Percentiles rank a stretch among this genome's conserved stretches.
phyloP scores from a whole-genome alignment of 2,113 vertebrate species.

The Xiphophorus couchianus region DNA sequence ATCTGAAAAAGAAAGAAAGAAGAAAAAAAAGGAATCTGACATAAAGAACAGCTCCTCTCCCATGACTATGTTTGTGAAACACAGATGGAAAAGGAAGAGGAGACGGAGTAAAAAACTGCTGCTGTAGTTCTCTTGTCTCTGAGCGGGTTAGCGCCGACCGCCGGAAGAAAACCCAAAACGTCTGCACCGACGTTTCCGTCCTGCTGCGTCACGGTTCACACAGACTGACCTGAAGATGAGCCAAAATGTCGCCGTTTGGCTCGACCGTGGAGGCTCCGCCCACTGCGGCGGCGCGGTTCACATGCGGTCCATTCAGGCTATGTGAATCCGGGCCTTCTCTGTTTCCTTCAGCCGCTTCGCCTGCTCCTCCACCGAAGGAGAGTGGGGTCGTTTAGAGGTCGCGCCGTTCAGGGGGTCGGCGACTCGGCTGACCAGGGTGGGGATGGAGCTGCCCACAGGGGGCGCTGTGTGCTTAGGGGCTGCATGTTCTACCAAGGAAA shows the following conservation, averaged over 20 bases:
- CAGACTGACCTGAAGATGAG: constrained; percentile 19
- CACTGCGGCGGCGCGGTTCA: constrained; percentile 22
- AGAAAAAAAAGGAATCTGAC: constrained; percentile 31
- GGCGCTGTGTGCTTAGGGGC: constrained; percentile 54
- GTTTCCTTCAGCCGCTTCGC: constrained; percentile 84
- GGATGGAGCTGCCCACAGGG: constrained; percentile 73
- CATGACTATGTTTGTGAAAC: constrained; percentile 28
- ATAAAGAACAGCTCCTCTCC: constrained; percentile 30
- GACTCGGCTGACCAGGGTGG: constrained; percentile 78
- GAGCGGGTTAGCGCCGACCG: constrained; percentile 40
- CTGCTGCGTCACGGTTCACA: constrained; percentile 40
- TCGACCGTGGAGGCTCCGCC: constrained; percentile 25
- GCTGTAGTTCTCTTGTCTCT: constrained; percentile 44
- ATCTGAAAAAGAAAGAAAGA: constrained; percentile 21
- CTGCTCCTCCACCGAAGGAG: constrained; percentile 74
- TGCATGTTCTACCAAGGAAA: constrained; percentile 45
- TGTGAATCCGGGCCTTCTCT: constrained; percentile 75
- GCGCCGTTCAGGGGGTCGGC: constrained; percentile 72
- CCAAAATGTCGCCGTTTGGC: constrained; percentile 27
- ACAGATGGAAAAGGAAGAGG: constrained; percentile 9
- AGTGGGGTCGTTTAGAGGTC: constrained; percentile 79
- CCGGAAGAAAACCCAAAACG: constrained; percentile 44
- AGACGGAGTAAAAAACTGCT: constrained; percentile 24
- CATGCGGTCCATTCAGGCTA: constrained; percentile 59
- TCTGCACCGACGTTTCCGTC: constrained; percentile 48